Base-by-base conservation (phyloP, 2,888 invertebrate genomes). In the Trissolcus brochymenae region DNA sequence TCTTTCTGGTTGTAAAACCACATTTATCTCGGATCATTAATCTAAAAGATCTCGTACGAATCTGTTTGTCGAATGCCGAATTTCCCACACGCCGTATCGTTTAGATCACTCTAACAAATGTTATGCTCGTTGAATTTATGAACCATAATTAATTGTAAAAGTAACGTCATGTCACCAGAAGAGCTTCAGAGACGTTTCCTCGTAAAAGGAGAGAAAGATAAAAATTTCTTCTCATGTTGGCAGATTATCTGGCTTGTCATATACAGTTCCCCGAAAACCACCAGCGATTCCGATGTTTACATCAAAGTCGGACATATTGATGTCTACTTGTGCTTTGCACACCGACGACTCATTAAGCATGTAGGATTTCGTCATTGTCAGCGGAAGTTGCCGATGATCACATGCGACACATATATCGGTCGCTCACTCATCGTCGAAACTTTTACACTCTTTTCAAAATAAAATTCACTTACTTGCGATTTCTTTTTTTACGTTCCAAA, bases 291-390 rank as follows among this genome's bases (percentile, higher is more conserved):
- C 21, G 29, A 54, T 65, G 59, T 65, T 65, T 72, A 72, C 51
- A 57, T 60, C 65, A 55, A 61, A 61, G 40, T 43, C 16, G 16
- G 40, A 41, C 43, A 29, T 14, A 67, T 60, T 41, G 65, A 41
- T 11, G 57, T 21, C 41, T 57, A 51, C 51, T 57, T 55, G 29
- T 13, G 17, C 59, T 25, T 25, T 25, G 25, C 51, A 57, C 29
- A 16, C 59, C 51, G 9, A 6, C 29, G 59, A 59, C 53, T 51
- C 64, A 41, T 61, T 50, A 53, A 65, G 51, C 29, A 55, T 61
- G 56, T 67, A 62, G 67, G 61, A 64, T 76, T 72, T 59, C 71
- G 35, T 67, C 67, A 46, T 62, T 68, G 64, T 72, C 67, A 72
- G 53, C 67, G 53, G 59, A 67, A 64, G 55, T 43, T 11, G 29